Evolutionary conservation across 2,797 vertebrate species (phyloP).

Genomic region (Sebastes itinus): DNA sequence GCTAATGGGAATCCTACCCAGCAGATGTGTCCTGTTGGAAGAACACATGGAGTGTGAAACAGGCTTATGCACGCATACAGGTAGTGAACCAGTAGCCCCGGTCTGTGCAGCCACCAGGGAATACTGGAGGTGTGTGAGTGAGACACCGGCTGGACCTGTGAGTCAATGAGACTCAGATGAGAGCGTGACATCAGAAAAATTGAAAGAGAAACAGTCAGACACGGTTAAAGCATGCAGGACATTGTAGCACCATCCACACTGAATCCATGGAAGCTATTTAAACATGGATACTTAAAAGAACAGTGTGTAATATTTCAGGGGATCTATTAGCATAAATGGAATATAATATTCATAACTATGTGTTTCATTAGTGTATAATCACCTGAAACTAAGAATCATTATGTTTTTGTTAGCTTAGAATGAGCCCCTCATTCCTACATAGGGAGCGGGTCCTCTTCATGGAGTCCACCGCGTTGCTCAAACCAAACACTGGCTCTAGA

Average conservation of each 20-base stretch:
- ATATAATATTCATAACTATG: too few species aligned
- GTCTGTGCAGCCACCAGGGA: constrained; percentile 16
- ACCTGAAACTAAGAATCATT: too few species aligned
- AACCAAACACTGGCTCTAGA: not conserved
- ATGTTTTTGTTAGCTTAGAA: too few species aligned
- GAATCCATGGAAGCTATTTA: not conserved
- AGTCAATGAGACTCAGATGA: constrained; percentile 6
- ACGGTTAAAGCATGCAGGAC: not conserved
- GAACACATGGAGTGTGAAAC: constrained; percentile 65
- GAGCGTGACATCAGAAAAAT: not conserved
- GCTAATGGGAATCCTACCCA: constrained; percentile 62
- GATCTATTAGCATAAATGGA: too few species aligned
- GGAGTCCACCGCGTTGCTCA: not conserved
- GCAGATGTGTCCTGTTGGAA: constrained; percentile 71
- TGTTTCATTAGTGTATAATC: too few species aligned
- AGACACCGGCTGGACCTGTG: not conserved
- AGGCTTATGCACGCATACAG: constrained; percentile 49
- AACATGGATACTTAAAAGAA: not conserved
- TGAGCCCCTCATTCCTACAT: not conserved
- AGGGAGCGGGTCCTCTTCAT: not conserved
- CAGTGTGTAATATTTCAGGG: not conserved
- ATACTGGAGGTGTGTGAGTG: constrained; percentile 2
- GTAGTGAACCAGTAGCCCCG: constrained; percentile 28
- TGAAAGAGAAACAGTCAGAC: constrained; percentile 1
- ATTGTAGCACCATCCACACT: not conserved